Evolutionary conservation across 2,113 vertebrate genomes (phyloP).

Genomic region (Acrocephalus arundinaceus): DNA sequence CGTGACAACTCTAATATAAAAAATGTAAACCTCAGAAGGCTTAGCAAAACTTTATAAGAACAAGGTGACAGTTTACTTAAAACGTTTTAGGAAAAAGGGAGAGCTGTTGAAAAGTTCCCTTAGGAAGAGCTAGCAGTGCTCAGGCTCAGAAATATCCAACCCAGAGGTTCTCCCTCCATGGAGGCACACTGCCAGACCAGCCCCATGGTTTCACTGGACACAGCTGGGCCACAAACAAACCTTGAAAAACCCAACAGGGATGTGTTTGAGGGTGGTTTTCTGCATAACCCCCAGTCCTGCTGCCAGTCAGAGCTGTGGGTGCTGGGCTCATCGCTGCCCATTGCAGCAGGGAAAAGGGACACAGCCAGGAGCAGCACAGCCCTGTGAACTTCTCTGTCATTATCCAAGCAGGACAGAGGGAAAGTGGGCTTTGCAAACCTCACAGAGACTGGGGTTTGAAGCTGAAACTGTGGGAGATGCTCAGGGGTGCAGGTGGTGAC

Average conservation of each 20-base stretch:
- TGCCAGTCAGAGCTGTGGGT: background rate
- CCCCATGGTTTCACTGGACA: rapidly evolving
- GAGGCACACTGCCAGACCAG: rapidly evolving
- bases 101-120: too few relatives aligned
- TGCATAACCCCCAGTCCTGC: rapidly evolving
- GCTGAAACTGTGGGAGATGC: background rate
- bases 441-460: too few relatives aligned
- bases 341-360: background rate
- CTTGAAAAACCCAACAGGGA: background rate
- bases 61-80: too few relatives aligned
- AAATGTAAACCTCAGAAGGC: too few relatives aligned
- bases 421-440: rapidly evolving
- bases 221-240: rapidly evolving
- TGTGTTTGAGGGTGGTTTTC: rapidly evolving
- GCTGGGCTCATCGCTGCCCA: background rate
- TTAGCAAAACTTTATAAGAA: too few relatives aligned
- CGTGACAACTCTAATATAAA: too few relatives aligned
- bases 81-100: too few relatives aligned
- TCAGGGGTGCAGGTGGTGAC: rapidly evolving
- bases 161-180: background rate
- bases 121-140: too few relatives aligned
- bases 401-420: rapidly evolving
- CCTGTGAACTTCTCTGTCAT: rapidly evolving
- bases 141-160: too few relatives aligned
- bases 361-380: rapidly evolving